Evolutionary conservation across 2,113 vertebrate genomes (phyloP), one percentile per base, ranked within the genome.

Genomic region (Oreochromis niloticus): DNA sequence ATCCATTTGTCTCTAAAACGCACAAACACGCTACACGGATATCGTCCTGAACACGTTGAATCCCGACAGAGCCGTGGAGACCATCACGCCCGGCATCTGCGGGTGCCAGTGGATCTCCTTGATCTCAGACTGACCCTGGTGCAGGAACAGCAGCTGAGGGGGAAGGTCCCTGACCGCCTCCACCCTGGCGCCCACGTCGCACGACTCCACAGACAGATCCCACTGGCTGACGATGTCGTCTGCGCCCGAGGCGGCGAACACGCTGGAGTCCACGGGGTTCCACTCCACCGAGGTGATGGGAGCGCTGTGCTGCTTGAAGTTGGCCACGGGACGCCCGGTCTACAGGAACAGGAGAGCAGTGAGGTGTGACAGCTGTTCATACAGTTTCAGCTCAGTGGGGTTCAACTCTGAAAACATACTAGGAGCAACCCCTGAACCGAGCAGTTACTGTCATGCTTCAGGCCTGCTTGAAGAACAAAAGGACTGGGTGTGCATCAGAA

Each of bases 81-180:
- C 39, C 61, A 98, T 91, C 4, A 97, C 86, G 1, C 98, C 98
- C 0, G 97, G 96, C 12, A 97, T 93, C 93, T 98, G 98, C 0
- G 97, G 97, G 82, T 98, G 98, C 98, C 97, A 98, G 95, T 98
- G 98, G 52, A 98, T 90, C 92, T 98, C 98, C 91, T 98, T 98
- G 73, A 98, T 96, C 88, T 98, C 98, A 0, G 95, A 97, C 93
- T 98, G 97, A 2, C 98, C 98, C 95, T 98, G 98, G 94, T 98
- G 98, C 75, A 98, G 96, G 36, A 98, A 98, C 4, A 98, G 96
- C 16, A 98, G 96, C 92, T 98, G 98, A 12, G 98, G 97, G 0
- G 97, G 98, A 2, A 98, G 95, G 19, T 95, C 97, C 91, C 97
- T 94, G 6, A 95, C 86, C 4, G 86, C 94, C 52, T 92, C 95